phyloP scores from a whole-genome alignment of 2,113 vertebrate species.

The Neodon shergylaensis region DNA sequence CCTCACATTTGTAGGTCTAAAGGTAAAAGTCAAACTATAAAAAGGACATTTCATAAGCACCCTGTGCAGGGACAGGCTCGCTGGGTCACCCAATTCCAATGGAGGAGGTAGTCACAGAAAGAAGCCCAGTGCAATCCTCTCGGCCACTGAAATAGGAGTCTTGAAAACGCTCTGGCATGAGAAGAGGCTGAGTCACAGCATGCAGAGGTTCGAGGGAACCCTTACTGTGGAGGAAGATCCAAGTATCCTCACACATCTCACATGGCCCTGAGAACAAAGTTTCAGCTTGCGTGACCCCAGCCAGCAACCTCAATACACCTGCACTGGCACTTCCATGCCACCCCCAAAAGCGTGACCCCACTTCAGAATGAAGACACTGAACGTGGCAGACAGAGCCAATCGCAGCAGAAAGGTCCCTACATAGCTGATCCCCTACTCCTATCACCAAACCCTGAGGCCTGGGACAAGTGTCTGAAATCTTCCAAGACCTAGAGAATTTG shows the following conservation, averaged over 20 bases:
- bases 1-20: constrained; percentile 39
- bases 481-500: background rate
- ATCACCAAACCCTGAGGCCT: background rate
- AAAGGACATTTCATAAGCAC: constrained; percentile 34
- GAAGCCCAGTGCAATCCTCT: background rate
- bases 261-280: background rate
- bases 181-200: background rate
- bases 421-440: background rate
- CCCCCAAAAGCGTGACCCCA: background rate
- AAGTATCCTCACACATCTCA: background rate
- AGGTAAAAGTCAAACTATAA: constrained; percentile 55
- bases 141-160: background rate
- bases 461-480: background rate
- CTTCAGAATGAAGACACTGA: background rate
- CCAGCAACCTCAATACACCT: background rate
- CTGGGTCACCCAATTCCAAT: constrained; percentile 19
- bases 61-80: background rate
- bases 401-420: background rate
- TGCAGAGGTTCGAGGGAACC: background rate
- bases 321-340: background rate
- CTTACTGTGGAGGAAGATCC: background rate
- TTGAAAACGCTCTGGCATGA: background rate
- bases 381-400: background rate
- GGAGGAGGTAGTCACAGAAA: background rate
- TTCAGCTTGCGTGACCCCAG: background rate